Evolutionary conservation across 1,140 invertebrate species (phyloP).

Genomic region (Drosophila burlai): DNA sequence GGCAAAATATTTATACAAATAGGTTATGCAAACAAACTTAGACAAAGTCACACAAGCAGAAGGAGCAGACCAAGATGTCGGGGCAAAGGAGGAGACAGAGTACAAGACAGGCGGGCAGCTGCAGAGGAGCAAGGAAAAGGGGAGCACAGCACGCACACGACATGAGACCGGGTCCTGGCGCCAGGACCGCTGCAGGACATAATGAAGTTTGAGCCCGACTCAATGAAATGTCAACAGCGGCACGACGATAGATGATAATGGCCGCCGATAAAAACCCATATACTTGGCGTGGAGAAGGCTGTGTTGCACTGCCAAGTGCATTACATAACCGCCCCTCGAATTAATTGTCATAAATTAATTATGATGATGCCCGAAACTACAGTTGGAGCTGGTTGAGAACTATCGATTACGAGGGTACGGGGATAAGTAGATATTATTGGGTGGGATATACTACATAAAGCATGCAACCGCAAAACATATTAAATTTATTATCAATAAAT

Average conservation of each 20-base stretch:
- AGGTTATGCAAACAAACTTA: conserved; percentile 84
- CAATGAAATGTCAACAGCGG: conserved; percentile 79
- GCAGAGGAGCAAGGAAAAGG: background rate
- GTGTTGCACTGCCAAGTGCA: conserved; percentile 42
- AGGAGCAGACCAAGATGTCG: conserved; percentile 40
- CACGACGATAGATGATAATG: conserved; percentile 53
- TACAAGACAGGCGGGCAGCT: conserved; percentile 10
- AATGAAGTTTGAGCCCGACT: conserved; percentile 81
- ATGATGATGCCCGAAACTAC: conserved; percentile 45
- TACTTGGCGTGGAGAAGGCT: background rate
- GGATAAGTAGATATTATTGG: conserved; percentile 26
- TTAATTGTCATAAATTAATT: conserved; percentile 79
- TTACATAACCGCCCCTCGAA: conserved; percentile 42
- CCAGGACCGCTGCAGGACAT: conserved; percentile 78
- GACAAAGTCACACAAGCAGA: conserved; percentile 72
- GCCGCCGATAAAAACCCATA: conserved; percentile 53
- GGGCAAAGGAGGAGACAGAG: conserved; percentile 34
- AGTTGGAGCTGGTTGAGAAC: conserved; percentile 15
- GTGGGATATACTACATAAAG: conserved; percentile 56
- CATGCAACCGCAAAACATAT: conserved; percentile 72
- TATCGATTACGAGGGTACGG: conserved; percentile 53
- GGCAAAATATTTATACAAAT: conserved; percentile 84
- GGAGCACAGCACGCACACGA: conserved; percentile 44
- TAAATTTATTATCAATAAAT: conserved; percentile 84
- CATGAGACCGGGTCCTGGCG: conserved; percentile 68